Base-by-base conservation (phyloP, 2,113 vertebrate species). In the Megalops atlanticus region DNA sequence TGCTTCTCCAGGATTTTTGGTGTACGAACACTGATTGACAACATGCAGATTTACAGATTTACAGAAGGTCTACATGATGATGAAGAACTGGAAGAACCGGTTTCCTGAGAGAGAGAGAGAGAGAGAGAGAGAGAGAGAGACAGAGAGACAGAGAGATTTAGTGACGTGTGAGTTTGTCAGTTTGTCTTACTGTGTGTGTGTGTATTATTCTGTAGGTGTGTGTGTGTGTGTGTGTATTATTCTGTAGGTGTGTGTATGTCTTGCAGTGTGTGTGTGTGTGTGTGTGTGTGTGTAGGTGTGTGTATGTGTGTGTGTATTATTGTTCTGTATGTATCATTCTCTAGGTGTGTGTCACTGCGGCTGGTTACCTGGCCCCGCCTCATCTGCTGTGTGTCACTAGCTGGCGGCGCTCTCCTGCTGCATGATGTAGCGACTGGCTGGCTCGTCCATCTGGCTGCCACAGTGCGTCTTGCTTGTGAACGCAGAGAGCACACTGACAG, bases 341-440 rank as follows among this genome's bases (percentile, higher is more conserved):
- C 24, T 21, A 24, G 0, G 45, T 40, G 18, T 58, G n/a, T 24
- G 14, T 58, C 14, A 24, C 6, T 31, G 2, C 69, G 18, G 6
- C 31, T 11, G 4, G 14, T 15, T 11, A 31, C 33, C 38, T 4
- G 21, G 15, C 36, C 18, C 35, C 36, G n/a, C 24, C 78, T 79
- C 75, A 78, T 70, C 74, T 80, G 64, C 69, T 52, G 74, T 75
- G 77, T 54, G 49, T n/a, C 79, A 95, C 96, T 96, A 97, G 94
- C 96, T 97, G 82, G 96, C 95, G 82, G 96, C 95, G 0, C 96
- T 95, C 91, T 96, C 94, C 90, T 96, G 96, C 87, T 96, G 95
- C 86, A 95, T 92, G 83, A 96, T 85, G 88, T 92, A 96, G 76
- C 95, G 91, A 86, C 94, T 95, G 87, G 95, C 93, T 86, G 95